A percentile compares a stretch with the other conserved stretches of the same genome.
Evolutionary conservation across 2,113 vertebrate genomes (phyloP).

Genomic region (Actenoides hombroni): DNA sequence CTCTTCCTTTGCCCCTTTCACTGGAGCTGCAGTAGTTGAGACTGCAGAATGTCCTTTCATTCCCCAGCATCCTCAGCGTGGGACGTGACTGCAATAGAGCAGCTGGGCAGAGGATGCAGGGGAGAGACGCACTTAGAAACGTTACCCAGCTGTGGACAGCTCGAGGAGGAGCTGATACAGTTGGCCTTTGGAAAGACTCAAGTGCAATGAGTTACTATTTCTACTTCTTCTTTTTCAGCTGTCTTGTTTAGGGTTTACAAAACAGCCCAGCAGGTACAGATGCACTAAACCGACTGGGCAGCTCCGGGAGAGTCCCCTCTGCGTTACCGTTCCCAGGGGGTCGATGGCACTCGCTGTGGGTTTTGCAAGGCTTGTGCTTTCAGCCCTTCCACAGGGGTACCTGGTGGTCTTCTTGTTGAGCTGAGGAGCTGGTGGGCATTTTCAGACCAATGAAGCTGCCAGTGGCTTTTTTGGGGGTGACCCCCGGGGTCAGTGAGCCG

Average conservation of each 20-base stretch:
- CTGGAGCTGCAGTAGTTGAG: background rate
- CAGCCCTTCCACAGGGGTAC: background rate
- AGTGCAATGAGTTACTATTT: background rate
- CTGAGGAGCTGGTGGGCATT: background rate
- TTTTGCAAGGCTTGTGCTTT: background rate
- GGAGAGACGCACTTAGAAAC: background rate
- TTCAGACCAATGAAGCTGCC: accelerated
- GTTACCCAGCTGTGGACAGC: background rate
- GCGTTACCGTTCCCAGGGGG: accelerated
- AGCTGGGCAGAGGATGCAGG: background rate
- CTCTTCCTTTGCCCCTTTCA: background rate
- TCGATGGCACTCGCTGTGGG: background rate
- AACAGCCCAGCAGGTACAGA: background rate
- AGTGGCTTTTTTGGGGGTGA: background rate
- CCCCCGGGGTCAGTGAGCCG: accelerated
- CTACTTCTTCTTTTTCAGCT: background rate
- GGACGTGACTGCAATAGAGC: background rate
- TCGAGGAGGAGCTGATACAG: background rate
- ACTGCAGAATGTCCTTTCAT: background rate
- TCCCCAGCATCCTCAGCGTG: background rate
- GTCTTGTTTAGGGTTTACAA: background rate
- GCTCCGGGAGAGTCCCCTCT: accelerated
- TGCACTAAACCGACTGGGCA: background rate
- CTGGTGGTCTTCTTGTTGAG: background rate
- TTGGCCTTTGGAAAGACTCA: background rate